Conservation (phyloP, 2,797 vertebrate species). For the Hafferia zeledoni region DNA sequence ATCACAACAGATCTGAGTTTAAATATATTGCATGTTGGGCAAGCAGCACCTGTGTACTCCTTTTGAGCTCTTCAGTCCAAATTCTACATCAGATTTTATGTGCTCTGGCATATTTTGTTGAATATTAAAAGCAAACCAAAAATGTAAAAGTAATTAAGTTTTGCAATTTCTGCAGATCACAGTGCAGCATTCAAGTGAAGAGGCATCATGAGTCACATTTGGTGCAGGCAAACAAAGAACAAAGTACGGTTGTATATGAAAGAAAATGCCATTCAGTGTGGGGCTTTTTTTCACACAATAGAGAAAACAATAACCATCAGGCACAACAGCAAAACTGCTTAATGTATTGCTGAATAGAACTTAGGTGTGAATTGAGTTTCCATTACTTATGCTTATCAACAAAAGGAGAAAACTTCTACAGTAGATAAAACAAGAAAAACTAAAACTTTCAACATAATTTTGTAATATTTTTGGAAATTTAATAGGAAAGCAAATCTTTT, state of each 20-base stretch:
- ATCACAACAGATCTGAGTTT: not conserved
- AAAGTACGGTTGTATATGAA: not conserved
- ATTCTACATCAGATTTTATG: not conserved
- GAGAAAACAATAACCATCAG: not conserved
- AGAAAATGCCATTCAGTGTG: not conserved
- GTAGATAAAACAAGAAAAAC: not conserved
- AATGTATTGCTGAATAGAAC: not conserved
- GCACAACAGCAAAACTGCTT: not conserved
- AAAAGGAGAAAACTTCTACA: not conserved
- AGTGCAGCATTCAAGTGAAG: not conserved
- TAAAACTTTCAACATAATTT: not conserved
- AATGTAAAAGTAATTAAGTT: not conserved
- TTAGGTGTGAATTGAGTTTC: not conserved
- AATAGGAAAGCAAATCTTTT: not conserved
- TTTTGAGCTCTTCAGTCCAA: not conserved
- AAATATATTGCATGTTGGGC: not conserved
- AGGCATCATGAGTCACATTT: not conserved
- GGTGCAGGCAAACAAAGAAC: not conserved
- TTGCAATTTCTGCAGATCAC: not conserved
- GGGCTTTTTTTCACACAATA: rapidly evolving
- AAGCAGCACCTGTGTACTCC: not conserved
- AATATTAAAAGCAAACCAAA: conserved; percentile 12
- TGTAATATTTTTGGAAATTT: not conserved
- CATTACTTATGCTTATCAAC: not conserved
- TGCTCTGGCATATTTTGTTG: not conserved